Evolutionary conservation across 2,113 vertebrate genomes (phyloP), one percentile per base, ranked within the genome.

Genomic region (Pseudorasbora parva): DNA sequence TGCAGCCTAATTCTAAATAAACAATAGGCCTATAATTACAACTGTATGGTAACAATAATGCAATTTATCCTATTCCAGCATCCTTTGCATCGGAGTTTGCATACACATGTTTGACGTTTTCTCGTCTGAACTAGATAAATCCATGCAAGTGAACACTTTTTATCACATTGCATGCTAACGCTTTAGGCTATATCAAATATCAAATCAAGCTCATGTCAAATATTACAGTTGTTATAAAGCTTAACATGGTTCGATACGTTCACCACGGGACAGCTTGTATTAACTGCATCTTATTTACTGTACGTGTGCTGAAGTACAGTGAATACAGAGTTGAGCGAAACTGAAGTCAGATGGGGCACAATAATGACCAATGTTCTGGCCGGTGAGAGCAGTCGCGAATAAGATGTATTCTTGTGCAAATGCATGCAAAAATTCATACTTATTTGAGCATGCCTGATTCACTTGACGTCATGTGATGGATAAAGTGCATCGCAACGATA

Each of bases 271-370:
- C 5, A 57, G 33, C 21, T 37, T 15, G 45, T 57, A 15, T 57
- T n/a, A 30, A 2, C 37, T 25, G 17, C 37, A 5, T 19, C 37
- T 17, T 60, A 43, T 49, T 7, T 49, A 64, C 59, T 49, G 23
- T 79, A 23, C n/a, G 5, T 21, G 17, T 21, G 7, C n/a, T n/a
- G 25, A 6, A 43, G 23, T 12, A 49, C 78, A 21, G 59, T 2
- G 43, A 45, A 47, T 78, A 15, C 27, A 25, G 30, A 77, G 19
- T 66, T 79, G 8, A 66, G 45, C 21, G 41, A 64, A 78, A 47
- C 54, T 62, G 8, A 76, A 77, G 74, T 77, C 43, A 12, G 54
- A 68, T 41, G 66, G 66, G 59, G 23, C 41, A 25, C 77, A 21
- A 14, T 25, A 5, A 10, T 21, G 15, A 59, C 6, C 12, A 78